Conservation (phyloP, 2,797 vertebrate genomes). For the Nyctibius grandis region DNA sequence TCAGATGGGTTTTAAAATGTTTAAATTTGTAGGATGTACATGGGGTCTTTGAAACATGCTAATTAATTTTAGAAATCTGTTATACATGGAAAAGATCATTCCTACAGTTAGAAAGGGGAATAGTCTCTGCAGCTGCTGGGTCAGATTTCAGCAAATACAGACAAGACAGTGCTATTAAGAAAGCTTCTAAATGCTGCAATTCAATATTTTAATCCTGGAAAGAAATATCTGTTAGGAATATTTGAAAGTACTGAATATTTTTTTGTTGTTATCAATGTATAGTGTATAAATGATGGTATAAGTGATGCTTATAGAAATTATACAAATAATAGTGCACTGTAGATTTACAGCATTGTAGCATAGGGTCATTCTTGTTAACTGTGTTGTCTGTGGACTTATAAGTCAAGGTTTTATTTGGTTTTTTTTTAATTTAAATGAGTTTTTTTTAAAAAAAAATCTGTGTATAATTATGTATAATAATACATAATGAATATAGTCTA, state of each 20-base stretch:
- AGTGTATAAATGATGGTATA: background rate
- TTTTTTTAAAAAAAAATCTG: background rate
- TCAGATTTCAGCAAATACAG: background rate
- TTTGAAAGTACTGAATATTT: background rate
- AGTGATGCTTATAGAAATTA: background rate
- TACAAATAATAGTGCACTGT: background rate
- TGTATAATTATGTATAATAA: background rate
- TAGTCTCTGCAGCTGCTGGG: background rate
- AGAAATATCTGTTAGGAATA: background rate
- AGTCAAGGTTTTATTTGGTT: background rate
- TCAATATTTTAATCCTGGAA: background rate
- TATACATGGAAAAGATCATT: accelerated
- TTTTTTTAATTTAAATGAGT: background rate
- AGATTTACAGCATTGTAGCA: background rate
- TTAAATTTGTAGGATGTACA: background rate
- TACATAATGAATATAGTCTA: background rate
- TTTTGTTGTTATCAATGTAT: background rate
- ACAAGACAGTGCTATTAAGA: background rate
- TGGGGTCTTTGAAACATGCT: background rate
- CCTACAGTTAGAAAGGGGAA: background rate
- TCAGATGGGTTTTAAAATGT: background rate
- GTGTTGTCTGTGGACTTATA: background rate
- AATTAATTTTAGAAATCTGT: background rate
- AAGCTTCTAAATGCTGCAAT: background rate
- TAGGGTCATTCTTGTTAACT: background rate